phyloP scores from a whole-genome alignment of 1,140 invertebrate genomes.

The Drosophila funebris region DNA sequence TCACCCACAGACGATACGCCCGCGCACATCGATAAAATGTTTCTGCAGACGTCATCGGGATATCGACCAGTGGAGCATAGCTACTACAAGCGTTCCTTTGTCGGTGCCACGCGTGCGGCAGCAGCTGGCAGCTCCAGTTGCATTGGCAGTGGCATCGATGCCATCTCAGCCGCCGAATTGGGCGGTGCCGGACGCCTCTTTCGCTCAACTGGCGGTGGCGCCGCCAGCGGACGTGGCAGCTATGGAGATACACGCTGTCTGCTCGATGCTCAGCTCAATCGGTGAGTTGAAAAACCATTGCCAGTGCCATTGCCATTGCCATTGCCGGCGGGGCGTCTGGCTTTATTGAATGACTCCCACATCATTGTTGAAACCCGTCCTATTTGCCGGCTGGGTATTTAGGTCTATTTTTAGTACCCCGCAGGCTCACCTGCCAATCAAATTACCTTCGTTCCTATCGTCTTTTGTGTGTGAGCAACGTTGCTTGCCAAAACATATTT shows the following conservation, averaged over 20 bases:
- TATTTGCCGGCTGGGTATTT: conserved; percentile 11
- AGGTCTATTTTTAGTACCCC: conserved; percentile 40
- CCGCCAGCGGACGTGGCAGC: conserved; percentile 61
- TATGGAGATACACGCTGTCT: conserved; percentile 74
- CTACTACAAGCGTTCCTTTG: conserved; percentile 81
- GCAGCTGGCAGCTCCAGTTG: conserved; percentile 34
- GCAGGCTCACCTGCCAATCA: background rate
- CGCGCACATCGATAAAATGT: conserved; percentile 83
- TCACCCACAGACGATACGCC: conserved; percentile 83
- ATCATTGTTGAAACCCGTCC: conserved; percentile 21
- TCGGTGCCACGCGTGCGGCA: conserved; percentile 54
- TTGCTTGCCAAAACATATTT: conserved; percentile 4
- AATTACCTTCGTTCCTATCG: background rate
- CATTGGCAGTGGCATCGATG: conserved; percentile 49
- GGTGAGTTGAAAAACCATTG: conserved; percentile 51
- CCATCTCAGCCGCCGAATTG: conserved; percentile 64
- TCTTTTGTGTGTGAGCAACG: background rate
- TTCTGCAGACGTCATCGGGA: conserved; percentile 83
- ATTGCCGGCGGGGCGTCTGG: conserved; percentile 21
- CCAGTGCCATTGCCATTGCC: background rate
- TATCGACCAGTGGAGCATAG: conserved; percentile 83
- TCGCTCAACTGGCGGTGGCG: conserved; percentile 51
- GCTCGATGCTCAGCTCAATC: conserved; percentile 73
- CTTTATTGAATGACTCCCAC: conserved; percentile 29
- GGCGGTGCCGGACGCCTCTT: conserved; percentile 65